Base-by-base conservation (phyloP, 2,797 vertebrate species). In the Phoeniculus purpureus region DNA sequence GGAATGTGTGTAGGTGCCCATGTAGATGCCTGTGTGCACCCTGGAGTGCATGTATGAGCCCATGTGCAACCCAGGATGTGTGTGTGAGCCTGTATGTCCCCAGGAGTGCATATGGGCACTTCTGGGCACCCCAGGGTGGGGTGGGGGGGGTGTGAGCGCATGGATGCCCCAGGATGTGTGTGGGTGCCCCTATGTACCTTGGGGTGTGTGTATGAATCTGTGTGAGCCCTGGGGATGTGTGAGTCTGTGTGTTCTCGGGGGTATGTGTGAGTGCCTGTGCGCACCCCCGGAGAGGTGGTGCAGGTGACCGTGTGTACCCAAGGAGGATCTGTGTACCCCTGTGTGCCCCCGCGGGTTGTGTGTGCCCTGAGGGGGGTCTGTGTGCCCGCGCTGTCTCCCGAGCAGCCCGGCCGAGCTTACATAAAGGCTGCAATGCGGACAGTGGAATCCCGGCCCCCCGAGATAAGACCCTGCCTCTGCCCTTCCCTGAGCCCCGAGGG, bases 341-440 rank as follows among this genome's bases (percentile, higher is more conserved):
- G 55, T 20, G 47, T 26, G 50, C 50, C 22, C 48, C 48, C 11
- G 48, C 16, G 43, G 14, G 11, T 15, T 43, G 43, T 50, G 13
- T 43, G 43, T 15, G 34, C 62, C 56, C 50, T 14, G 16, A 32
- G 15, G 40, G 15, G 7, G 10, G 52, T 48, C 52, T 5, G 31
- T 40, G 60, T 45, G 66, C 27, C 45, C 20, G 51, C 9, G 70
- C 31, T 4, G 20, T 2, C 4, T 31, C 19, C 51, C 22, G 14
- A 8, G 62, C 12, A 17, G n/a, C 54, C 58, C 58, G 23, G n/a
- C 50, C 83, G 55, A 64, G 26, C 88, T 96, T 96, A 96, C 93
- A 78, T 96, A 96, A 97, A 72, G 79, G 90, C 97, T 96, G 97
- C 97, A 96, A 71, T 97, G 97, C 97, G 87, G 95, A 70, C 47